A percentile compares a stretch with the other conserved stretches of the same genome.
Evolutionary conservation across 1,140 invertebrate genomes (phyloP).

Genomic region (Bombus huntii): DNA sequence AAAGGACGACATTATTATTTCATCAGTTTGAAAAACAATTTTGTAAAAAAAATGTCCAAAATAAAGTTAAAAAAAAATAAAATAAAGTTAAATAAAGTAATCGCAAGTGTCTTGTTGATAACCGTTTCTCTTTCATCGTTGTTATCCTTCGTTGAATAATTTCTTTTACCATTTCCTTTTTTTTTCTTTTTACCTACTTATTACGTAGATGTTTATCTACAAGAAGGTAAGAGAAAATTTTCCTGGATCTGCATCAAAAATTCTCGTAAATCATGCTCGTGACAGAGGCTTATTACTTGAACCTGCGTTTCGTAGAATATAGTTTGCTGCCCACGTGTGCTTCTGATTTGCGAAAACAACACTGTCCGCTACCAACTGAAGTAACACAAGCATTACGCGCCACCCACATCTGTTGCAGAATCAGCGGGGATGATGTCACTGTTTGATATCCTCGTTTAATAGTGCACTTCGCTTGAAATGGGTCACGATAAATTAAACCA

Average conservation of each 20-base stretch:
- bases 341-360: constrained; percentile 19
- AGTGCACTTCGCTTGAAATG: neutral
- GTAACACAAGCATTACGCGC: neutral
- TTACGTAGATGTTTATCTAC: neutral
- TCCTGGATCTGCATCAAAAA: too few species aligned
- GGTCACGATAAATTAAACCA: neutral
- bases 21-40: too few species aligned
- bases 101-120: too few species aligned
- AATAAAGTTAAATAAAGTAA: too few species aligned
- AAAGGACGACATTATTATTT: too few species aligned
- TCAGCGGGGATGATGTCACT: neutral
- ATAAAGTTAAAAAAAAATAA: too few species aligned
- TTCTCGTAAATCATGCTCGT: neutral
- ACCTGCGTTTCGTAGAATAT: constrained; percentile 6
- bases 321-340: neutral
- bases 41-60: too few species aligned
- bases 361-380: neutral
- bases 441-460: neutral
- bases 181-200: neutral
- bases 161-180: too few species aligned
- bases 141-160: too few species aligned
- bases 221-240: neutral
- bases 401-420: constrained; percentile 8
- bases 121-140: neutral
- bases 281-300: neutral